These are phyloP conservation scores for Diadumene lineata DNA, from an alignment of 92 coral and sea anemone species.

Conservation along the genomic window DNA sequence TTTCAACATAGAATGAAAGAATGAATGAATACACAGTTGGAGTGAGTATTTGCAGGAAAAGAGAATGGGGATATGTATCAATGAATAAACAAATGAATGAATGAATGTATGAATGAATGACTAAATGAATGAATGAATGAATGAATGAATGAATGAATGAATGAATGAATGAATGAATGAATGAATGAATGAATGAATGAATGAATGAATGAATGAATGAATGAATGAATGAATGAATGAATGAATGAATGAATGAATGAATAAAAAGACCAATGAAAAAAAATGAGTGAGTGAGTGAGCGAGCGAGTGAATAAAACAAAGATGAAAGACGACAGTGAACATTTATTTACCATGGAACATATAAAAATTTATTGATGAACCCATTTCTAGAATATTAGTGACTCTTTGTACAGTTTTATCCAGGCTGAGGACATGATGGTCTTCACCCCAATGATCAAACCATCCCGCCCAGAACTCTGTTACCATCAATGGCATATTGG, in stretches of 20 bases:
- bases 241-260: neutral
- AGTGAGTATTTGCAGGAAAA: too few species aligned
- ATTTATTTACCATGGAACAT: slow-evolving; percentile 91
- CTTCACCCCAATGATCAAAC: slow-evolving; percentile 97
- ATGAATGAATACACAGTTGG: neutral
- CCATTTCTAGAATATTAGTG: slow-evolving; percentile 61
- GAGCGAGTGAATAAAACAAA: neutral
- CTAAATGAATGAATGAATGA: neutral
- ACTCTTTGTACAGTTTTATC: slow-evolving; percentile 48
- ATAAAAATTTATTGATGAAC: slow-evolving; percentile 88
- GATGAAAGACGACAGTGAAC: neutral
- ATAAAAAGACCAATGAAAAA: neutral
- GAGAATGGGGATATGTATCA: too few species aligned
- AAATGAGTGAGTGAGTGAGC: neutral
- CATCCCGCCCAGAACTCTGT: slow-evolving; percentile 97
- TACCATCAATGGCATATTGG: slow-evolving; percentile 86
- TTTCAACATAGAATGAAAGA: neutral
- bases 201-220: neutral
- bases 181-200: neutral
- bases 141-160: neutral
- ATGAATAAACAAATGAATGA: too few species aligned
- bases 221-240: neutral
- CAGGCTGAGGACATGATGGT: slow-evolving; percentile 52
- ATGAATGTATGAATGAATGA: neutral
- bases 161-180: neutral